phyloP scores from a whole-genome alignment of 1,140 invertebrate genomes.

The Acromyrmex heyeri region DNA sequence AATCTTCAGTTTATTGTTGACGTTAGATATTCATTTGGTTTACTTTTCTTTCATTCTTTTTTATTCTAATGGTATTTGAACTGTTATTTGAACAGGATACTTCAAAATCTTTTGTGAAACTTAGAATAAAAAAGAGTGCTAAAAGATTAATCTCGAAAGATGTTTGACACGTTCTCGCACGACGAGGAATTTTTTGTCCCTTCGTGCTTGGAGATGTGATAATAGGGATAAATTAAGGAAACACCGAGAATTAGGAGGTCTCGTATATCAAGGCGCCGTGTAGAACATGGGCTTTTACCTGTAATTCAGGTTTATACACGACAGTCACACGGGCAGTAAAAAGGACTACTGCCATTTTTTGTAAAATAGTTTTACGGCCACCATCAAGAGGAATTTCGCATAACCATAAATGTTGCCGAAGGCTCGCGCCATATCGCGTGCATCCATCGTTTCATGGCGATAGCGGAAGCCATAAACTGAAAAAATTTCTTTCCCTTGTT shows the following conservation, averaged over 20 bases:
- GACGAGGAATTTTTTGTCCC: conserved; percentile 52
- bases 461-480: conserved; percentile 73
- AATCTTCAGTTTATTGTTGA: conserved; percentile 17
- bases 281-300: conserved; percentile 83
- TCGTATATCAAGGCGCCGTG: conserved; percentile 79
- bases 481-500: conserved; percentile 39
- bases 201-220: conserved; percentile 29
- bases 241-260: conserved; percentile 74
- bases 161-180: conserved; percentile 3
- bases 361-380: conserved; percentile 86
- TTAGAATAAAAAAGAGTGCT: conserved; percentile 24
- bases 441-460: conserved; percentile 66
- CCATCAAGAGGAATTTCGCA: conserved; percentile 83
- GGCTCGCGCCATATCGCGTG: conserved; percentile 73
- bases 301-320: conserved; percentile 81
- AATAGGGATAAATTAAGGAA: conserved; percentile 70
- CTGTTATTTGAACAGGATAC: conserved; percentile 43
- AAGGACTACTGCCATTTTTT: conserved; percentile 80
- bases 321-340: conserved; percentile 76
- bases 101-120: conserved; percentile 35
- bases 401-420: conserved; percentile 80
- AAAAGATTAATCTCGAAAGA: conserved; percentile 44
- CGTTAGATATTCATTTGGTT: background rate
- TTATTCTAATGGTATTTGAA: conserved; percentile 15
- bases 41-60: conserved; percentile 3